phyloP scores from a whole-genome alignment of 1,140 invertebrate species.

The Drosophila arizonae region DNA sequence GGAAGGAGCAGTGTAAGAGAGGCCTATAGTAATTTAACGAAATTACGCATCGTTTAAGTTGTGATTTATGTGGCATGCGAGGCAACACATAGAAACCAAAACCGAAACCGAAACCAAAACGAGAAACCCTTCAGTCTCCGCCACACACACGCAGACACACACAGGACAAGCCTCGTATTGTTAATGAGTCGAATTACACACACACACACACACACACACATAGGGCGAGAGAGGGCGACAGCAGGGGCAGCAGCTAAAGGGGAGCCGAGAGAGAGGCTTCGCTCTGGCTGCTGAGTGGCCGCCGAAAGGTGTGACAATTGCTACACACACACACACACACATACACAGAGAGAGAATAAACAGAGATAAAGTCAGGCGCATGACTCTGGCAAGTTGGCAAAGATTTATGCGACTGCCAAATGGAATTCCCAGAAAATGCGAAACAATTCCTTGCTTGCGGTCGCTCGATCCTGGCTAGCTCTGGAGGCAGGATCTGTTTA shows the following conservation, averaged over 20 bases:
- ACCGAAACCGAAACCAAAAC: conserved; percentile 28
- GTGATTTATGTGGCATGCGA: conserved; percentile 77
- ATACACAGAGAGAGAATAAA: neutral
- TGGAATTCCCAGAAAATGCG: conserved; percentile 65
- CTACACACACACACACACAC: conserved; percentile 48
- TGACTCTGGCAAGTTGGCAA: conserved; percentile 66
- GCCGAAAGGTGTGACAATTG: conserved; percentile 81
- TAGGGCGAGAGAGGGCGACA: neutral
- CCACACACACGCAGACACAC: conserved; percentile 32
- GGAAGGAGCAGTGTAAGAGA: conserved; percentile 1
- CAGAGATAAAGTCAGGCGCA: conserved; percentile 25
- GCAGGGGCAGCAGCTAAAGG: conserved; percentile 8
- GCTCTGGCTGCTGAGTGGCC: conserved; percentile 65
- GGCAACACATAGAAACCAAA: conserved; percentile 37
- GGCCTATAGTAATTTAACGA: conserved; percentile 65
- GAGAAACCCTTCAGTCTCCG: conserved; percentile 60
- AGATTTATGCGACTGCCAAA: conserved; percentile 73
- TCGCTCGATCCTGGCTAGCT: conserved; percentile 23
- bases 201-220: conserved; percentile 60
- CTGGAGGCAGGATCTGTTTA: neutral
- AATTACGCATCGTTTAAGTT: conserved; percentile 80
- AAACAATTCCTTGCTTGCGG: conserved; percentile 64
- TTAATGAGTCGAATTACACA: conserved; percentile 82
- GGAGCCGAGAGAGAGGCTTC: neutral
- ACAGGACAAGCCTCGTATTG: conserved; percentile 56